phyloP scores from a whole-genome alignment of 2,113 vertebrate species.

The Steatornis caripensis region DNA sequence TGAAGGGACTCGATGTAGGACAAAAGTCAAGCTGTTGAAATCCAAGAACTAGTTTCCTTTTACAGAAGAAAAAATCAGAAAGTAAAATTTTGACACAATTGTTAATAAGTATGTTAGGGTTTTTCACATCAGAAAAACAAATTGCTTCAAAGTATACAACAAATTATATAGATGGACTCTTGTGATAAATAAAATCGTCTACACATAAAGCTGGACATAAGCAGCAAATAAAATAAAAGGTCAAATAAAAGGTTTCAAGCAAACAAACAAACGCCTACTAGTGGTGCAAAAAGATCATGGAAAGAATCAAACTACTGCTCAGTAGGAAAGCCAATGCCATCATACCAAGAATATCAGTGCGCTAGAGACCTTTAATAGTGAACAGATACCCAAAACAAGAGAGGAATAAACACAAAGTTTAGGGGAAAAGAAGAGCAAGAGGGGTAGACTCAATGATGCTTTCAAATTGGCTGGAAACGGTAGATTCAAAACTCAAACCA shows the following conservation, averaged over 20 bases:
- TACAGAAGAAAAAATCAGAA: background rate
- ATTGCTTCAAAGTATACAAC: background rate
- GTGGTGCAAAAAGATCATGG: background rate
- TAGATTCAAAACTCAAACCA: background rate
- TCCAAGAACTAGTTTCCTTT: background rate
- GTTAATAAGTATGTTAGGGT: background rate
- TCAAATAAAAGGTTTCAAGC: background rate
- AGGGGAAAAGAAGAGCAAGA: background rate
- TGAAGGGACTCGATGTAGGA: background rate
- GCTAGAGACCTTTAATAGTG: background rate
- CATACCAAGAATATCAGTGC: background rate
- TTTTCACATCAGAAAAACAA: background rate
- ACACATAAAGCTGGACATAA: background rate
- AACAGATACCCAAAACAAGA: background rate
- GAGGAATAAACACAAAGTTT: background rate
- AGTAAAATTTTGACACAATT: background rate
- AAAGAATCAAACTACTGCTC: background rate
- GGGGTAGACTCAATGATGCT: background rate
- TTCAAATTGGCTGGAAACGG: background rate
- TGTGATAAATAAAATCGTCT: background rate
- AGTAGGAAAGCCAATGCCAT: background rate
- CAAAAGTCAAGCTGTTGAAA: background rate
- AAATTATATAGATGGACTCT: background rate
- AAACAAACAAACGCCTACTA: background rate
- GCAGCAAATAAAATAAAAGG: background rate